Evolutionary conservation across 2,113 vertebrate species (phyloP).

Genomic region (Platichthys stellatus): DNA sequence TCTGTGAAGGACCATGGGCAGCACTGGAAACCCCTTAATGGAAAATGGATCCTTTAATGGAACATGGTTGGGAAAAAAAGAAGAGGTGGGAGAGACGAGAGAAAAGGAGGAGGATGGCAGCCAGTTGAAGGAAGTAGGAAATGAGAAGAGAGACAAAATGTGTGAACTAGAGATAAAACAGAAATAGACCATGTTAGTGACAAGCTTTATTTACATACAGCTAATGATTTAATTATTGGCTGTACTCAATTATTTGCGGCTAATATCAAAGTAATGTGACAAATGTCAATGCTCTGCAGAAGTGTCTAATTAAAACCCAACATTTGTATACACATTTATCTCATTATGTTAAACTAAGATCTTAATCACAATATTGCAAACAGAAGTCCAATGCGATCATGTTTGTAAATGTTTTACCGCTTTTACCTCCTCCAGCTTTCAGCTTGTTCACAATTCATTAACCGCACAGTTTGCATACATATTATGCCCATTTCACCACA

Average conservation of each 20-base stretch:
- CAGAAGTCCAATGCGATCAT: neutral
- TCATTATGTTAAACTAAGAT: slow-evolving; percentile 18
- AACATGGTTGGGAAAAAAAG: slow-evolving; percentile 2
- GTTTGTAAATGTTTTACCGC: neutral
- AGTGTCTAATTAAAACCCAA: slow-evolving; percentile 46
- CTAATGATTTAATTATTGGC: slow-evolving; percentile 38
- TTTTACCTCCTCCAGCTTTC: neutral
- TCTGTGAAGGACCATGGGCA: slow-evolving; percentile 29
- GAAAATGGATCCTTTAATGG: slow-evolving; percentile 34
- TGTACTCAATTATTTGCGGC: slow-evolving; percentile 43
- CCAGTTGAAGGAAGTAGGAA: slow-evolving; percentile 12
- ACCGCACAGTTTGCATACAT: neutral
- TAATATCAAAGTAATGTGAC: slow-evolving; percentile 53
- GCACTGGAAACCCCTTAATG: slow-evolving; percentile 3
- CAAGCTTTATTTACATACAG: slow-evolving; percentile 47
- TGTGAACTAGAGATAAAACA: slow-evolving; percentile 42
- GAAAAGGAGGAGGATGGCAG: slow-evolving; percentile 1
- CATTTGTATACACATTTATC: slow-evolving; percentile 23
- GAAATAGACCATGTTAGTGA: slow-evolving; percentile 19
- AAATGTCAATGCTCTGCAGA: slow-evolving; percentile 29
- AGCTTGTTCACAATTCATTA: neutral
- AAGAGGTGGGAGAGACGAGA: slow-evolving; percentile 3
- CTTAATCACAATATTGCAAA: slow-evolving; percentile 12
- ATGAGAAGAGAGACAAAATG: slow-evolving; percentile 25
- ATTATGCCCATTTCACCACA: no score